Base-by-base conservation (phyloP, 2,888 invertebrate species). In the Aphidius colemani region DNA sequence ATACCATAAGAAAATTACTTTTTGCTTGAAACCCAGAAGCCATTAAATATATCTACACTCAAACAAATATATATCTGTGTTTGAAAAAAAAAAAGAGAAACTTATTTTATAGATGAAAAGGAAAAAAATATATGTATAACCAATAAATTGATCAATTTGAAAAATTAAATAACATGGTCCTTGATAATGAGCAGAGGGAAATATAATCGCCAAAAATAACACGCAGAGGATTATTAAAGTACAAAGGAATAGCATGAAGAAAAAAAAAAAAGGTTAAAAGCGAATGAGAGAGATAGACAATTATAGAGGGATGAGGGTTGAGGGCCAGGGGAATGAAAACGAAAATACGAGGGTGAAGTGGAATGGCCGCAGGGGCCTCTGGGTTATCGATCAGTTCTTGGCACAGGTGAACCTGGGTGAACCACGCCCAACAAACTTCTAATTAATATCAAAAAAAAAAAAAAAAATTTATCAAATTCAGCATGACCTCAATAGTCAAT, bases 1-100 rank as follows among this genome's bases (percentile, higher is more conserved):
- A 30, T 30, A 64, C 57, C 74, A 74, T 75, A 75, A 74, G 74
- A 72, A 74, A 75, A 75, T 74, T 74, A 74, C 74, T 75, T 72
- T 69, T 65, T 59, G 59, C 67, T 30, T 64, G 65, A 66, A 30
- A 30, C 30, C 30, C 30, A 30, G 30, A 30, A 30, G 30, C 30
- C 30, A 30, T 30, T 30, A 30, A 30, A 30, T 30, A 30, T 30
- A 30, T n/a, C n/a, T 30, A 30, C 5, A 30, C 67, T 63, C 62
- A 66, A 68, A 69, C 5, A 30, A 3, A 30, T 30, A 30, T 30
- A 30, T 30, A 30, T 30, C 30, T 30, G 64, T 67, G 58, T 30
- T 30, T 30, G 30, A 30, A 30, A 30, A 30, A 30, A 30, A 30
- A 30, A 30, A 30, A 30, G 5, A 30, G 30, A 30, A 0, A 30